Conservation (phyloP, 2,113 vertebrate genomes). For the Pogona vitticeps region DNA sequence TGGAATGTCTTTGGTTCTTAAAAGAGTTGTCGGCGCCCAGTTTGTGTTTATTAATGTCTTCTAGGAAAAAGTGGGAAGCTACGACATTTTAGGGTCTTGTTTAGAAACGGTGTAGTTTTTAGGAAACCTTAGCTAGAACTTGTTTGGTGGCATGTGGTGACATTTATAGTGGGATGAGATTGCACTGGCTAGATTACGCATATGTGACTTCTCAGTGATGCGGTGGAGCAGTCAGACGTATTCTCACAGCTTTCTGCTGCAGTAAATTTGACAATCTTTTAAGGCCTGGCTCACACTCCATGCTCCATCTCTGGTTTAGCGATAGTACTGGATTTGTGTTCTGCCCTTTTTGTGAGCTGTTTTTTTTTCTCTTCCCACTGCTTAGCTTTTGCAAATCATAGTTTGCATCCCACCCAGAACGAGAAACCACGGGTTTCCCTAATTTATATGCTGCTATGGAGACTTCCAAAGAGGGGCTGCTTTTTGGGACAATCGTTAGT, state of each 20-base stretch:
- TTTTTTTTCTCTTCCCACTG: neutral
- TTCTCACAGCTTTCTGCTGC: neutral
- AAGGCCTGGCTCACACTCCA: neutral
- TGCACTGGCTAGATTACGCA: neutral
- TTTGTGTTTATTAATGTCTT: neutral
- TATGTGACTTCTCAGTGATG: neutral
- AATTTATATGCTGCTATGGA: no score
- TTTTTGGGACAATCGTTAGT: no score
- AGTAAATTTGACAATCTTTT: neutral
- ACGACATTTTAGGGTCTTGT: neutral
- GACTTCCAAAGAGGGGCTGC: no score
- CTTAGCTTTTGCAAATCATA: neutral
- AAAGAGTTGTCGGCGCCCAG: neutral
- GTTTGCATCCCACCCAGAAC: neutral
- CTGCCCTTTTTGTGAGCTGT: neutral
- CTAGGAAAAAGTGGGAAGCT: neutral
- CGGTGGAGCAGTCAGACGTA: neutral
- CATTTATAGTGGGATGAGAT: neutral
- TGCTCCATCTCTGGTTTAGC: no score
- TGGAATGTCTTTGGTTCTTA: neutral
- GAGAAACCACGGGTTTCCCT: no score
- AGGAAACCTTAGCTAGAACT: constrained; percentile 1
- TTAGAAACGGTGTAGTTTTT: neutral
- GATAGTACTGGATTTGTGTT: neutral
- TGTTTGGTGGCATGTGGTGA: neutral